Evolutionary conservation across 2,888 invertebrate genomes (phyloP), one percentile per base, ranked within the genome.

Genomic region (Nebria salina): DNA sequence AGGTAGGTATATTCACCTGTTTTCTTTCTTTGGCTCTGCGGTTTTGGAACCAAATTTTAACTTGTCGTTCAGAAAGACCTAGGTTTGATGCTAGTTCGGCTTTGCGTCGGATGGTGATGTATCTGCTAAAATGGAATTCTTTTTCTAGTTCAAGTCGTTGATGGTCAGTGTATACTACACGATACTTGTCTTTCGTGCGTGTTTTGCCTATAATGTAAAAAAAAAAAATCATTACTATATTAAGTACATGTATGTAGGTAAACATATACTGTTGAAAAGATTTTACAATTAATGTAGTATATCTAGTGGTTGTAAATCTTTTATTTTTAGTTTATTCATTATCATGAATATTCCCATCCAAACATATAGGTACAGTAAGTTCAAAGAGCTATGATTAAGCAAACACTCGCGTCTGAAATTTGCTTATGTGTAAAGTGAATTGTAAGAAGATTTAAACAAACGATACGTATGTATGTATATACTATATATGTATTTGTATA

Each of bases 151-250:
- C 88, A 82, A 99, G 91, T 15, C 99, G 93, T 90, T 99, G 99
- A 86, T 96, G 96, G 87, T 99, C 99, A 72, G 96, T 97, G 91
- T 99, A 99, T 75, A 99, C 99, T 76, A 98, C 98, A 65, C 99
- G 93, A 91, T 99, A 99, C 91, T 99, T 99, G 91, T 99, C 99
- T 91, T 98, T 98, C 84, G 99, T 99, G 85, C 99, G 93, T 82
- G 99, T 99, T 92, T 98, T 98, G 78, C 98, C 98, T 98, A 92
- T 0, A 92, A 20, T 20, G 20, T 20, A 93, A 85, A 87, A 87
- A 82, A 84, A 82, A 34, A 34, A 2, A 34, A 34, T 34, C 34
- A 34, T n/a, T n/a, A n/a, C n/a, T n/a, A n/a, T n/a, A n/a, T n/a
- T n/a, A n/a, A n/a, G n/a, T n/a, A n/a, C n/a, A n/a, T n/a, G n/a